phyloP scores from a whole-genome alignment of 2,113 vertebrate species.

The Callipepla squamata region DNA sequence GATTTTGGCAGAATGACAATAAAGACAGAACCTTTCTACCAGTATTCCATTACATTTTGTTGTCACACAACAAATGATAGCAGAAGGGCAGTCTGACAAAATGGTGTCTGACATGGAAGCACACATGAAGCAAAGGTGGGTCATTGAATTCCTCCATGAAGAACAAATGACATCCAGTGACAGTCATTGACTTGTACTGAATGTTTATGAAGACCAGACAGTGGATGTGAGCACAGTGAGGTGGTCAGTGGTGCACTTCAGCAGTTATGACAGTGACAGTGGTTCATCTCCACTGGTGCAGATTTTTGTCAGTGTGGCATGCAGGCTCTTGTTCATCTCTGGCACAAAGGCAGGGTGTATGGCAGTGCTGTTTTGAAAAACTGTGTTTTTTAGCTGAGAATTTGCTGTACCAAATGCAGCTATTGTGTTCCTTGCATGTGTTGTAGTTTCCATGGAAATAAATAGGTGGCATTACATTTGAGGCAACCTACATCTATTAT shows the following conservation, averaged over 20 bases:
- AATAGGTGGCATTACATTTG: background rate
- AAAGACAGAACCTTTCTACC: no score
- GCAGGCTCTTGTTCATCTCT: background rate
- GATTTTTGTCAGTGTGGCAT: background rate
- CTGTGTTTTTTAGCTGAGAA: background rate
- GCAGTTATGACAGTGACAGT: background rate
- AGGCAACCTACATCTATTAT: background rate
- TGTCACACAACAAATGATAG: no score
- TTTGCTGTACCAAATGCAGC: background rate
- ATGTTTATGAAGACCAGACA: background rate
- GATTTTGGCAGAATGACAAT: no score
- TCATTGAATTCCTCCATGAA: no score
- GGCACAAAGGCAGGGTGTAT: background rate
- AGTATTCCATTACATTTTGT: no score
- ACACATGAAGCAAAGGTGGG: no score
- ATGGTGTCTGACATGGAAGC: no score
- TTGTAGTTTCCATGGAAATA: background rate
- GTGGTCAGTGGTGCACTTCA: background rate
- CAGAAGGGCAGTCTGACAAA: no score
- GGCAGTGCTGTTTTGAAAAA: background rate
- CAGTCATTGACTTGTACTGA: background rate
- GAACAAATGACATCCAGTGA: background rate
- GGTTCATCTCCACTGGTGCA: background rate
- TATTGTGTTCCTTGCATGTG: background rate
- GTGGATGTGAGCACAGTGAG: background rate